Evolutionary conservation across 1,140 invertebrate species (phyloP).

Genomic region (Musca vetustissima): DNA sequence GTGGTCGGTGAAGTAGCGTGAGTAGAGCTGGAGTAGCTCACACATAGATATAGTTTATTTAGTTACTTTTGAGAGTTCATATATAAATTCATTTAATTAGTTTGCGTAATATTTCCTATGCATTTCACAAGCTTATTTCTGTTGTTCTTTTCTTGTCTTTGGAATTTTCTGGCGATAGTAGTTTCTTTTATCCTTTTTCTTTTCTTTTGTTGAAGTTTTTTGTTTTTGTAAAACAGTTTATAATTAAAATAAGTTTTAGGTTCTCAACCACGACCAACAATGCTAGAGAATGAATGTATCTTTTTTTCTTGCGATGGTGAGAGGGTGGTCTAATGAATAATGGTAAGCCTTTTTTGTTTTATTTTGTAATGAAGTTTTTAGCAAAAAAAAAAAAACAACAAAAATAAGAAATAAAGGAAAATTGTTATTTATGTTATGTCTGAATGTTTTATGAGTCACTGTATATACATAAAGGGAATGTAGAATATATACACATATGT

Average conservation of each 20-base stretch:
- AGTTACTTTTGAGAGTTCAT: constrained; percentile 17
- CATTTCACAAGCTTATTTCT: neutral
- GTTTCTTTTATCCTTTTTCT: neutral
- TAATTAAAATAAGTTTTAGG: constrained; percentile 22
- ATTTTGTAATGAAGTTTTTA: no score
- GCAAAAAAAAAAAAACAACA: no score
- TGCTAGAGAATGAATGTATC: constrained; percentile 7
- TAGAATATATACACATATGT: no score
- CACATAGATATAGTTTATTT: neutral
- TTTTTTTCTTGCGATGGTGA: neutral
- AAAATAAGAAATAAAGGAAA: no score
- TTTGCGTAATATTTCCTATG: neutral
- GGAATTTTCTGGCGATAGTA: neutral
- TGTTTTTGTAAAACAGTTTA: constrained; percentile 1
- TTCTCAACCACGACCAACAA: constrained; percentile 15
- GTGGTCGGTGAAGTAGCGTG: neutral
- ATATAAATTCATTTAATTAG: constrained; percentile 23
- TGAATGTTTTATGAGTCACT: no score
- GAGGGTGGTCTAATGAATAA: constrained; percentile 15
- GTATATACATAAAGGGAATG: no score
- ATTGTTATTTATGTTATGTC: no score
- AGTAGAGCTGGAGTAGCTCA: no score
- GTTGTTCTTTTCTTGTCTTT: neutral
- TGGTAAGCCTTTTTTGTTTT: neutral
- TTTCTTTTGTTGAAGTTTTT: constrained; percentile 4